Evolutionary conservation across 2,888 invertebrate species (phyloP), one percentile per base, ranked within the genome.

Genomic region (Athalia circularis): DNA sequence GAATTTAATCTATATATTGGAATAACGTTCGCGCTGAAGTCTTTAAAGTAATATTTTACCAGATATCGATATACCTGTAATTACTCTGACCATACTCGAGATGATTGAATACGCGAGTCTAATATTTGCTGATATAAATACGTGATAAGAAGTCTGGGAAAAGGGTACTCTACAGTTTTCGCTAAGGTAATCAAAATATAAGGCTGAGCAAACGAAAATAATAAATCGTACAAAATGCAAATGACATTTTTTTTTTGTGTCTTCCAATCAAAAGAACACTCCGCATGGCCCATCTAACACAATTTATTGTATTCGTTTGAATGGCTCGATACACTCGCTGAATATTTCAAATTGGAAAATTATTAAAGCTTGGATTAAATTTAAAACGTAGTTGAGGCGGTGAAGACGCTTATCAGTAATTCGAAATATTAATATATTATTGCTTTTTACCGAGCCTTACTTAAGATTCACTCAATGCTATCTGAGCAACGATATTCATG

Each of bases 91-190:
- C 65, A 65, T 65, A 65, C 65, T 65, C 65, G 65, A 68, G 13
- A 52, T 29, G 50, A 45, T 45, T 9, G 9, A 65, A 54, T 52
- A 68, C n/a, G 29, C 67, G 67, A 68, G 67, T 68, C 67, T 68
- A 68, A 68, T 54, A 67, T 52, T 67, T 48, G 50, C 13, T 8
- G 50, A 52, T 67, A 15, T 68, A 54, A 54, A 62, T 62, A 29
- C 11, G 13, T 29, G 62, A 4, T 62, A 29, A 62, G 62, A 62
- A n/a, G 11, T 29, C n/a, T 13, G 4, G 62, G 62, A 6, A 75
- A 62, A 62, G 75, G 75, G 75, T 75, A 64, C 75, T 75, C 75
- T 75, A 75, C 75, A 75, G 75, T 75, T 62, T 64, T 47, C n/a
- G 9, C 5, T 75, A 75, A 75, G 75, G 9, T 75, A 75, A 75